A percentile compares a stretch with the other conserved stretches of the same genome.
Evolutionary conservation across 1,140 invertebrate genomes (phyloP).

Genomic region (Panonychus citri): DNA sequence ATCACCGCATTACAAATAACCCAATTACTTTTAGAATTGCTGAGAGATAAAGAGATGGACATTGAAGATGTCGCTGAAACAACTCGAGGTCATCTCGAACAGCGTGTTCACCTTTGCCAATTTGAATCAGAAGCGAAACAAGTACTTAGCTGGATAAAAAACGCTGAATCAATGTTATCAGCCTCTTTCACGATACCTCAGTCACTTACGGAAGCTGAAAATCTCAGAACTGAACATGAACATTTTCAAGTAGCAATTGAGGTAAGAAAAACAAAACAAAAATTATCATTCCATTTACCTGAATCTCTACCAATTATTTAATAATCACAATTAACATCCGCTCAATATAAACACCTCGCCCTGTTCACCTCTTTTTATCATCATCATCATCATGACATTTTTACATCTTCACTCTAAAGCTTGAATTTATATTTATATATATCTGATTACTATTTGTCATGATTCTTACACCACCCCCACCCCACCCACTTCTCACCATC

Average conservation of each 20-base stretch:
- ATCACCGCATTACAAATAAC: slow-evolving; percentile 67
- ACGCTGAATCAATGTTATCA: slow-evolving; percentile 80
- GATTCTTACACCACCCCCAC: too few relatives aligned
- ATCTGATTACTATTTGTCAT: too few relatives aligned
- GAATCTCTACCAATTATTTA: too few relatives aligned
- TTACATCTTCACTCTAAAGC: too few relatives aligned
- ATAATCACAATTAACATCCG: too few relatives aligned
- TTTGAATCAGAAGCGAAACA: slow-evolving; percentile 80
- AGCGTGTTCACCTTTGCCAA: slow-evolving; percentile 77
- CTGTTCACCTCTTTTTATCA: too few relatives aligned
- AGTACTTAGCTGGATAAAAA: slow-evolving; percentile 84
- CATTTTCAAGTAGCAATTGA: slow-evolving; percentile 62
- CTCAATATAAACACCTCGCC: too few relatives aligned
- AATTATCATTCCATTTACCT: not conserved
- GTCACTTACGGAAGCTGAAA: slow-evolving; percentile 67
- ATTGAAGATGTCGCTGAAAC: slow-evolving; percentile 76
- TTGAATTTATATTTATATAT: too few relatives aligned
- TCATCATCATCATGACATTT: too few relatives aligned
- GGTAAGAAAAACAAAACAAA: slow-evolving; percentile 20
- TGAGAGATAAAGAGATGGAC: slow-evolving; percentile 78
- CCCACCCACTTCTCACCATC: too few relatives aligned
- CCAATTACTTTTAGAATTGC: slow-evolving; percentile 68
- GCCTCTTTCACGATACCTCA: slow-evolving; percentile 78
- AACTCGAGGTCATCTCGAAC: slow-evolving; percentile 62
- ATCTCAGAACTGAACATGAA: slow-evolving; percentile 79